A percentile compares a stretch with the other conserved stretches of the same genome.
These are phyloP conservation scores for Protobothrops mucrosquamatus DNA, from an alignment of 2,113 vertebrate genomes.

Conservation along the genomic window DNA sequence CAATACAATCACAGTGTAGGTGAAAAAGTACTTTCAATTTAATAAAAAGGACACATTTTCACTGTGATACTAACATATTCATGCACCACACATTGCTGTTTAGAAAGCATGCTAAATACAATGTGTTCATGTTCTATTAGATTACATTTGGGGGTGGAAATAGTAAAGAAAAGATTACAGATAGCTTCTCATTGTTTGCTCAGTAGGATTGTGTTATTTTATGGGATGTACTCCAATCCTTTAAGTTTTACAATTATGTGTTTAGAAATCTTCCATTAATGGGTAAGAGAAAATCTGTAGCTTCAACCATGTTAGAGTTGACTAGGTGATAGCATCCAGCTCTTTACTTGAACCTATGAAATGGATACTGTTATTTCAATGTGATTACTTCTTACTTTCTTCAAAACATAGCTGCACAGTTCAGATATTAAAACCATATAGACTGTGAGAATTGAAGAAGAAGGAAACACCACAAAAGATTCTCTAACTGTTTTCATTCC, in stretches of 20 bases:
- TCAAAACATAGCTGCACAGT: constrained; percentile 5
- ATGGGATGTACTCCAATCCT: neutral
- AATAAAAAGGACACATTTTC: neutral
- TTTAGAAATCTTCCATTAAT: neutral
- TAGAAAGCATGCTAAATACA: neutral
- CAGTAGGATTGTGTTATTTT: neutral
- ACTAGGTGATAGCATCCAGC: neutral
- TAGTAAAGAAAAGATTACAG: neutral
- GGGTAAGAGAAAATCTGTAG: neutral
- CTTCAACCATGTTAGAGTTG: neutral
- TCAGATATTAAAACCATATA: constrained; percentile 30
- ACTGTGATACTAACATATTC: neutral
- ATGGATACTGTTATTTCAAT: neutral
- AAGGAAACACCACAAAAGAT: constrained; percentile 15
- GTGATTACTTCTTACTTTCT: neutral
- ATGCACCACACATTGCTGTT: neutral
- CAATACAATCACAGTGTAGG: neutral
- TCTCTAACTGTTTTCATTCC: constrained; percentile 18
- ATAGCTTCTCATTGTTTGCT: neutral
- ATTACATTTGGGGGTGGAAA: neutral
- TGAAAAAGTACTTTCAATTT: neutral
- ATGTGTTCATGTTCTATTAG: neutral
- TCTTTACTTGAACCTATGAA: neutral
- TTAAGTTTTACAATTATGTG: neutral
- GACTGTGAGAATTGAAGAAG: constrained; percentile 20